Evolutionary conservation across 2,113 vertebrate genomes (phyloP), one percentile per base, ranked within the genome.

Genomic region (Numenius arquata): DNA sequence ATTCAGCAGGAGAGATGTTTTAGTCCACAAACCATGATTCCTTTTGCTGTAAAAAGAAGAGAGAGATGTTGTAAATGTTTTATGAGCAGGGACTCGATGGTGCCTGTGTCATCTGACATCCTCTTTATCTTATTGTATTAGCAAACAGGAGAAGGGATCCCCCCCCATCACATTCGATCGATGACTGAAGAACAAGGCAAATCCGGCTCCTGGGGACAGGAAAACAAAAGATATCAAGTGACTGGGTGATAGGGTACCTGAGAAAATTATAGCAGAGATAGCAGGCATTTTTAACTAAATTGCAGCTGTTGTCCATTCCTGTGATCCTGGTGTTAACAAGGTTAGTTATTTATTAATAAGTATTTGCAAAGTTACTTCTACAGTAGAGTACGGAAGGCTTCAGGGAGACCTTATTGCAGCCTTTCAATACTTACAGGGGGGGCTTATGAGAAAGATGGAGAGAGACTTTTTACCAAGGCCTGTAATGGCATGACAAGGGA

Each of bases 151-250:
- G 83, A 66, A 90, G 83, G 79, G 73, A 87, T 93, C 25, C 23
- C 45, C 79, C 63, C 70, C 91, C 70, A 59, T 90, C 62, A 41
- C 25, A 17, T 89, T 68, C 6, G 4, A 30, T 71, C 2, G 58
- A 93, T 96, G 96, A 93, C 32, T 89, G 96, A 96, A 84, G 88
- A 95, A 65, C 88, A 96, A 93, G 92, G 68, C 36, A 91, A 93
- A 82, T 79, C 40, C 62, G 12, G 70, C 71, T 92, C 80, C 88
- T 41, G 18, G 73, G 52, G 70, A 90, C 76, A 89, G 73, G 43
- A 65, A 85, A 93, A 95, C 88, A 92, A 90, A 92, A 95, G 88
- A 78, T 75, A 89, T 92, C 45, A 56, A 79, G 56, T 92, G 62
- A 30, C 80, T 58, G 22, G 25, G 47, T 71, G 95, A 92, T 72